These are phyloP conservation scores for Corythoichthys intestinalis DNA, from an alignment of 2,113 vertebrate species.

Conservation along the genomic window DNA sequence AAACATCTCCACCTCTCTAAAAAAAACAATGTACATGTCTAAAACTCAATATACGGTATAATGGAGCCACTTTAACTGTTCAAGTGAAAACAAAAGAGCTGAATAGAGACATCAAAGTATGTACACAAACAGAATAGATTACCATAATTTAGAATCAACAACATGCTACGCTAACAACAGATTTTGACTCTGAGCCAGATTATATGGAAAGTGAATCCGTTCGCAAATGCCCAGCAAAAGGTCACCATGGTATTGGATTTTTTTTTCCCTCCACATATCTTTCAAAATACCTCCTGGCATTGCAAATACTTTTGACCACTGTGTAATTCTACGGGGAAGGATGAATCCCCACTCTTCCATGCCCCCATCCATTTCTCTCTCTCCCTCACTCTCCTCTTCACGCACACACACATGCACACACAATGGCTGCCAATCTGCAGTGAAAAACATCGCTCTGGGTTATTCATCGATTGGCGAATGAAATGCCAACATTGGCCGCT, in stretches of 20 bases:
- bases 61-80: not conserved
- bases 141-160: constrained; percentile 56
- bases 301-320: constrained; percentile 98
- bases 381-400: constrained; percentile 25
- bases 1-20: no score
- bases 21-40: no score
- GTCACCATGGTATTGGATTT: constrained; percentile 96
- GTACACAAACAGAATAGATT: constrained; percentile 50
- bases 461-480: constrained; percentile 99
- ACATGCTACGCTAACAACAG: constrained; percentile 37
- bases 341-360: constrained; percentile 80
- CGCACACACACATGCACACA: constrained; percentile 18
- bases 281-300: constrained; percentile 98
- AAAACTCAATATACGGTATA: not conserved
- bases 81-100: constrained; percentile 42
- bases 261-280: constrained; percentile 77
- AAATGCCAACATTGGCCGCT: constrained; percentile 82
- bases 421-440: constrained; percentile 61
- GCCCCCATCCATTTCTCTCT: constrained; percentile 42
- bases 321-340: constrained; percentile 94
- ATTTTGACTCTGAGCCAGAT: constrained; percentile 65
- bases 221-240: constrained; percentile 80
- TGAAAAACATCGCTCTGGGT: constrained; percentile 86
- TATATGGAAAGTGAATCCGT: constrained; percentile 57
- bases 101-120: constrained; percentile 46